Evolutionary conservation across 2,888 invertebrate species (phyloP).

Genomic region (Noctua pronuba): DNA sequence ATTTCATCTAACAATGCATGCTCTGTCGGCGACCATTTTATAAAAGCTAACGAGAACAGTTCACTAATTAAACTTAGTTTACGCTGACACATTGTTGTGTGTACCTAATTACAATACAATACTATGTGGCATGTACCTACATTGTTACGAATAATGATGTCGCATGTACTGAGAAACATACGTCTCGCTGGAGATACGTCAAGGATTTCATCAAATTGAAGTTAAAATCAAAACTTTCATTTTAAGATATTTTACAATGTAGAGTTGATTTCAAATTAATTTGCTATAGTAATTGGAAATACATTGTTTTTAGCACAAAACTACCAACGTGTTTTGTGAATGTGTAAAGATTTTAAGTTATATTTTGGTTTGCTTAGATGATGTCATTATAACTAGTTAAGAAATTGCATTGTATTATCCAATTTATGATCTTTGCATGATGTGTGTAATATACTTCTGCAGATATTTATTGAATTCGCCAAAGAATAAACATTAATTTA

Average conservation of each 20-base stretch:
- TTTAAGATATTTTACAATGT: not conserved
- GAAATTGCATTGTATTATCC: not conserved
- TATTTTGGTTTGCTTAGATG: not conserved
- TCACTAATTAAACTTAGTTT: conserved; percentile 42
- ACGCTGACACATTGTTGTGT: not conserved
- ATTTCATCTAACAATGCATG: conserved; percentile 35
- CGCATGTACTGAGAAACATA: not conserved
- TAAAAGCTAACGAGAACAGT: conserved; percentile 31
- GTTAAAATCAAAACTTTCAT: not conserved
- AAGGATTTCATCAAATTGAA: not conserved
- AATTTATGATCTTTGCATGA: not conserved
- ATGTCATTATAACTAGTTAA: not conserved
- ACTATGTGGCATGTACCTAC: not conserved
- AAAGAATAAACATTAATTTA: conserved; percentile 1
- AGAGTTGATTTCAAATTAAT: not conserved
- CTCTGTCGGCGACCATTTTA: conserved; percentile 24
- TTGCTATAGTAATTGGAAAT: not conserved
- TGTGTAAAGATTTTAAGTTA: no score
- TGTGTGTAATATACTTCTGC: not conserved
- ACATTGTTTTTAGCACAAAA: not conserved
- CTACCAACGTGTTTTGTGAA: not conserved
- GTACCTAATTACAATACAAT: conserved; percentile 6
- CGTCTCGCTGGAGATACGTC: not conserved
- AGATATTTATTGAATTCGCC: not conserved
- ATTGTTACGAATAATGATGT: not conserved